Conservation (phyloP, 2,888 invertebrate species). For the Yponomeuta evonymella region DNA sequence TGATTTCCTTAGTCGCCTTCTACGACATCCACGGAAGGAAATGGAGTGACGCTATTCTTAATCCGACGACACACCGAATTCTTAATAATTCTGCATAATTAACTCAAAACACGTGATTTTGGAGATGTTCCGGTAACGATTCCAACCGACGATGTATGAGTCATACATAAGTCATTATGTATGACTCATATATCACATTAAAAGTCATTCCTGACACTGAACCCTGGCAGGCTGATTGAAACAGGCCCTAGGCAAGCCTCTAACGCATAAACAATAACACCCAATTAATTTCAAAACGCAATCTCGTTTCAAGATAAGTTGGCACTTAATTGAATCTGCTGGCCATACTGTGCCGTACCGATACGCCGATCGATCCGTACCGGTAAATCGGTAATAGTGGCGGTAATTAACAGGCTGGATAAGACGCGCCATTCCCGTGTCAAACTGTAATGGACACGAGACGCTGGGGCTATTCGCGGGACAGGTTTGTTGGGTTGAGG, state of each 20-base stretch:
- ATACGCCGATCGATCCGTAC: conserved; percentile 48
- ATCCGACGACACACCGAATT: no score
- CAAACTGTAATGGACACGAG: conserved; percentile 11
- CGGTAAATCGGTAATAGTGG: conserved; percentile 46
- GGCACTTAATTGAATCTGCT: conserved; percentile 1
- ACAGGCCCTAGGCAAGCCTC: not conserved
- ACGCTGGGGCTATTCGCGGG: not conserved
- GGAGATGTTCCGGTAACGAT: no score
- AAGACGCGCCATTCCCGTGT: conserved; percentile 21
- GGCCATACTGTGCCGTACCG: conserved; percentile 29
- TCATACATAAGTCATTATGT: no score
- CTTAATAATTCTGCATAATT: no score
- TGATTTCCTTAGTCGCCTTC: no score
- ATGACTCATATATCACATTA: no score
- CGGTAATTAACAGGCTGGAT: conserved; percentile 25
- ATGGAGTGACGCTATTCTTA: no score
- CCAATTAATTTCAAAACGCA: not conserved
- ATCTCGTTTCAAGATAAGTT: not conserved
- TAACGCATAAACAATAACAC: not conserved
- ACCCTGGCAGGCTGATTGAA: no score
- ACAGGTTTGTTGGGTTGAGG: not conserved
- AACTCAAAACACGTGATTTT: no score
- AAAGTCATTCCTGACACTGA: no score
- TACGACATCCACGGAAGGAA: no score
- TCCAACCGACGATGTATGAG: no score